phyloP scores from a whole-genome alignment of 2,113 vertebrate species.

The Brachypteracias leptosomus region DNA sequence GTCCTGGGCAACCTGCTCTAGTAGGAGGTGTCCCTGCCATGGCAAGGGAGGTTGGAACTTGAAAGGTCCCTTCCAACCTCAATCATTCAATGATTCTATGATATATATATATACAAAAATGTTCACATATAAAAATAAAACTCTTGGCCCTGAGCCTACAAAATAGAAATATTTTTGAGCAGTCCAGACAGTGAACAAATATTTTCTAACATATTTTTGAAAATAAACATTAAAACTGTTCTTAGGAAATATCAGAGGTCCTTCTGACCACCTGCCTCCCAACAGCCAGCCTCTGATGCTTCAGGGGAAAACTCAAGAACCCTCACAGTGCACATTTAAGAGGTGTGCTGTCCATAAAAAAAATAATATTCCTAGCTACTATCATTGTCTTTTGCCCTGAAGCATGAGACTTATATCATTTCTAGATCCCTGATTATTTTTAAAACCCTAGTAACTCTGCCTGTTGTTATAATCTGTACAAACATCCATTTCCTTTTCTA shows the following conservation, averaged over 20 bases:
- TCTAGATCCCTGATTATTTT: slow-evolving; percentile 6
- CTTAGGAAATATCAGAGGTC: neutral
- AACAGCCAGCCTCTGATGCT: neutral
- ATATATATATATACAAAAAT: neutral
- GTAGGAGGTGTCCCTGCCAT: too few species aligned
- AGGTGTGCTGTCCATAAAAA: neutral
- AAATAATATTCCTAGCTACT: neutral
- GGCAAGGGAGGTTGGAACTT: too few species aligned
- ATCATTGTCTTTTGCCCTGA: neutral
- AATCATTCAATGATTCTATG: too few species aligned
- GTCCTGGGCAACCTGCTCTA: too few species aligned
- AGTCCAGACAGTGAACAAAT: neutral
- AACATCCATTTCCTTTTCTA: slow-evolving; percentile 11
- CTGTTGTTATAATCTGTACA: neutral
- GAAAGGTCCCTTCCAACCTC: too few species aligned
- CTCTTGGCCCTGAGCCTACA: neutral
- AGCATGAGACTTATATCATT: neutral
- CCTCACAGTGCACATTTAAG: neutral
- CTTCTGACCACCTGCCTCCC: neutral
- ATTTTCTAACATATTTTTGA: neutral
- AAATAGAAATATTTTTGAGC: neutral
- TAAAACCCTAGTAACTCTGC: neutral
- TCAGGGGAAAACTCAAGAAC: neutral
- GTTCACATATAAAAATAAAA: neutral
- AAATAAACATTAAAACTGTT: neutral